Base-by-base conservation (phyloP, 1,140 invertebrate genomes). In the Ericerus pela region DNA sequence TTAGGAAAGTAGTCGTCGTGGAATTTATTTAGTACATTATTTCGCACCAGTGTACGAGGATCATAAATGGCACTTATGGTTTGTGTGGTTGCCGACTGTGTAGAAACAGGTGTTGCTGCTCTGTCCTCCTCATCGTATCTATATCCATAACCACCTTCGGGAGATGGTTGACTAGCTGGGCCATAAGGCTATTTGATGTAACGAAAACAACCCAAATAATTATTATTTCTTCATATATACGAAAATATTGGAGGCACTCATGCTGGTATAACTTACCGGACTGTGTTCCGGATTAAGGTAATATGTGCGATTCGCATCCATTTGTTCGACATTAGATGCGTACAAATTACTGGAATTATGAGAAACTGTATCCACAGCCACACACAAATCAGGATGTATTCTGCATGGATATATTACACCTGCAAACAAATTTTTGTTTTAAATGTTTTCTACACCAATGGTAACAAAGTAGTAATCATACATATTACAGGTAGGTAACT, bases 301-400 rank as follows among this genome's bases (percentile, higher is more conserved):
- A 22, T 47, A 47, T 24, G 22, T 18, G 20, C 26, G 41, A 47
- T 47, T 47, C 26, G 26, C 26, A 10, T 47, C 41, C 20, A 47
- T 24, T 47, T 47, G 20, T 47, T 47, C 41, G 10, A 18, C 26
- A 3, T 47, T 18, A 12, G 41, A 47, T 47, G 41, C 20, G 16
- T 47, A 47, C 16, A 47, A 47, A 47, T 47, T 18, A 24, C 26
- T 24, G 10, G 41, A 47, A 47, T 47, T 18, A 47, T 47, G 41
- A 47, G 41, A 47, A 18, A 47, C 20, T 24, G 41, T 47, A 47
- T 47, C 41, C 41, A 47, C 26, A 24, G 41, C 41, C 26, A 47
- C 41, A 24, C 41, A 47, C 41, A 47, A 47, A 47, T 47, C 41
- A 16, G 10, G 10, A 24, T 47, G 41, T 14, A 24, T 47, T 47